Conservation (phyloP, 2,888 invertebrate genomes). For the Sericinus montela region DNA sequence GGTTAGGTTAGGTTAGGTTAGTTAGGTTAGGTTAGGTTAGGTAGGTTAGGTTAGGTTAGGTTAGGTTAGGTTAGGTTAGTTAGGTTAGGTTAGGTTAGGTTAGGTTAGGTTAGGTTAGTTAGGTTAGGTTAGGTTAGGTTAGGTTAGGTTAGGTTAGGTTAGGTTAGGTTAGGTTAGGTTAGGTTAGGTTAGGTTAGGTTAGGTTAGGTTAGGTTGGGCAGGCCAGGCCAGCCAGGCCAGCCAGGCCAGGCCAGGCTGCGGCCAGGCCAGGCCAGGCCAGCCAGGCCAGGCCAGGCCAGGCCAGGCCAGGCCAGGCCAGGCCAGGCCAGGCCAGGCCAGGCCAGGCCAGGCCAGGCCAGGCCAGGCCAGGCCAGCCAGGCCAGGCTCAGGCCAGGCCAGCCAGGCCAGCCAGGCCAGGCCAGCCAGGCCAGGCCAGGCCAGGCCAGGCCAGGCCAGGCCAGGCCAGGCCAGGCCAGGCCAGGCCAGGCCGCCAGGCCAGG, state of each 20-base stretch:
- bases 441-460: conserved; percentile 14
- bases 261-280: too few relatives aligned
- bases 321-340: conserved; percentile 5
- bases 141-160: conserved; percentile 21
- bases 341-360: not conserved
- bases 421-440: conserved; percentile 4
- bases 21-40: not conserved
- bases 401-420: too few relatives aligned
- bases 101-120: conserved; percentile 16
- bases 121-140: conserved; percentile 5
- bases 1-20: conserved; percentile 19
- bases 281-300: too few relatives aligned
- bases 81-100: not conserved
- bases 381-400: too few relatives aligned
- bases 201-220: conserved; percentile 22
- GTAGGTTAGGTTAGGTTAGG: too few relatives aligned
- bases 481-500: too few relatives aligned
- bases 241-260: too few relatives aligned
- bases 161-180: conserved; percentile 20
- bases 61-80: too few relatives aligned
- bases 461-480: conserved; percentile 21
- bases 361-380: too few relatives aligned
- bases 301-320: conserved; percentile 9
- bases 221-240: too few relatives aligned
- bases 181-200: conserved; percentile 21